A percentile compares a stretch with the other conserved stretches of the same genome.
Evolutionary conservation across 2,888 invertebrate species (phyloP).

Genomic region (Myathropa florea): DNA sequence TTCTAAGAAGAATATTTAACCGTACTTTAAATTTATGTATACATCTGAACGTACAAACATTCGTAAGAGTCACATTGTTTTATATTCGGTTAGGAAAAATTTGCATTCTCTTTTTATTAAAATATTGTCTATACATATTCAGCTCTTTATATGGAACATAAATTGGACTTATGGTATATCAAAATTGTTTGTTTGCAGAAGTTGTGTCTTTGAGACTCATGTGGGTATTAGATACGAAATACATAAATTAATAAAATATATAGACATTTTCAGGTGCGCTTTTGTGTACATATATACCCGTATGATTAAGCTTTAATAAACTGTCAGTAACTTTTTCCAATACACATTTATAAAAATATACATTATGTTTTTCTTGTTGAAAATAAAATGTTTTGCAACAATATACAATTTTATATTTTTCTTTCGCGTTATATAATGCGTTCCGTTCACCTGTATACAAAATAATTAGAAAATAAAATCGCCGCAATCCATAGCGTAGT

Average conservation of each 20-base stretch:
- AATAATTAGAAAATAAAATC: slow-evolving; percentile 85
- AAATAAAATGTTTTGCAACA: slow-evolving; percentile 18
- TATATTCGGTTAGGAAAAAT: no score
- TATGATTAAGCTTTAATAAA: slow-evolving; percentile 66
- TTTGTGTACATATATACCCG: slow-evolving; percentile 58
- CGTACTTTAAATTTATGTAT: no score
- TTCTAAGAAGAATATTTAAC: no score
- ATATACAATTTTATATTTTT: slow-evolving; percentile 16
- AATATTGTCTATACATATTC: no score
- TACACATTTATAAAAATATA: slow-evolving; percentile 68
- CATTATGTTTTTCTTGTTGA: slow-evolving; percentile 41
- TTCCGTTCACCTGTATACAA: neutral
- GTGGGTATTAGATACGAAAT: neutral
- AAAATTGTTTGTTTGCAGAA: neutral
- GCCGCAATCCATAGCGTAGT: slow-evolving; percentile 87
- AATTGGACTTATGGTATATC: no score
- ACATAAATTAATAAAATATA: neutral
- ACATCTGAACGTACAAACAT: no score
- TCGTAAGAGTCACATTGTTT: no score
- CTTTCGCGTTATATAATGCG: slow-evolving; percentile 1
- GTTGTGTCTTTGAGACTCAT: neutral
- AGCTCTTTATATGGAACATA: no score
- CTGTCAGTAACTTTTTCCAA: slow-evolving; percentile 68
- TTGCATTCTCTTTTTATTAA: no score
- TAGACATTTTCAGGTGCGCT: slow-evolving; percentile 1